Evolutionary conservation across 2,797 vertebrate genomes (phyloP).

Genomic region (Hoplostethus mediterraneus): DNA sequence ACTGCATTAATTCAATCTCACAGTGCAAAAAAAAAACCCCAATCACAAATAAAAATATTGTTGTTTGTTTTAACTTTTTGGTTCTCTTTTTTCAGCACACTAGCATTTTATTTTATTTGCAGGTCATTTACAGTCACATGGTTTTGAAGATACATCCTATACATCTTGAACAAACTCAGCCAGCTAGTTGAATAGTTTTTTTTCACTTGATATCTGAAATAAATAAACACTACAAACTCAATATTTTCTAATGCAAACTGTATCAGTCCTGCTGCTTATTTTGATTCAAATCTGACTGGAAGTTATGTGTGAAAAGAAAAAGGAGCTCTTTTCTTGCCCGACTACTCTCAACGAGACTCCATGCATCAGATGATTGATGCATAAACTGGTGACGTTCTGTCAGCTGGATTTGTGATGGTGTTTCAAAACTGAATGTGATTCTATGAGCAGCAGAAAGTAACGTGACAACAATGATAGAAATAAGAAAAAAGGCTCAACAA

Average conservation of each 20-base stretch:
- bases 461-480: background rate
- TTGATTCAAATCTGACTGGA: slow-evolving; percentile 11
- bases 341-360: background rate
- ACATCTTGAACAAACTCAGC: slow-evolving; percentile 19
- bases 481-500: background rate
- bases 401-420: background rate
- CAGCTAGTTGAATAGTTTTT: slow-evolving; percentile 42
- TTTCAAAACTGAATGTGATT: background rate
- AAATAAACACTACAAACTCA: background rate
- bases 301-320: background rate
- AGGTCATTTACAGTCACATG: slow-evolving; percentile 1
- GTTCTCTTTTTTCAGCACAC: background rate
- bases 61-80: background rate
- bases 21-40: background rate
- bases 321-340: background rate
- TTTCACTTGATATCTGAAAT: background rate
- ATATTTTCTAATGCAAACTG: background rate
- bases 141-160: slow-evolving; percentile 24
- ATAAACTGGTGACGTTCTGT: no score
- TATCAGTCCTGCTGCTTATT: background rate
- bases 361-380: background rate
- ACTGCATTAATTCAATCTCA: slow-evolving; percentile 15
- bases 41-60: background rate
- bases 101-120: background rate
- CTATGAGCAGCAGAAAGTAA: background rate